Evolutionary conservation across 2,888 invertebrate genomes (phyloP).

Genomic region (Drosophila acutilabella): DNA sequence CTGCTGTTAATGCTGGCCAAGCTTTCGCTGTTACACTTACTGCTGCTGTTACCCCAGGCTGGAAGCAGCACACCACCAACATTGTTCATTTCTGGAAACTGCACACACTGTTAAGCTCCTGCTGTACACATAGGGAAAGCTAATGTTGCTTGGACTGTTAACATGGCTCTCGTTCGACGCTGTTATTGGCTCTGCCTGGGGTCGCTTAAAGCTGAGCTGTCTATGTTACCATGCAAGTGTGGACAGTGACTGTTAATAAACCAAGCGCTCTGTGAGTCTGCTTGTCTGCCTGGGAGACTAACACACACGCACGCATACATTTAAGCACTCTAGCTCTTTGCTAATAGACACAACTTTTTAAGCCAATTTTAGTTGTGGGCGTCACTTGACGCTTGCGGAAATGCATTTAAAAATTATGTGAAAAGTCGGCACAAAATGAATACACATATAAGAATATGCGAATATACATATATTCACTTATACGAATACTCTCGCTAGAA

Average conservation of each 20-base stretch:
- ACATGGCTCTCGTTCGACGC: neutral
- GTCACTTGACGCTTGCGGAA: conserved; percentile 49
- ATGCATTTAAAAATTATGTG: conserved; percentile 69
- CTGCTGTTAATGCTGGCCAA: neutral
- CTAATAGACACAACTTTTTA: conserved; percentile 39
- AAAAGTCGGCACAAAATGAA: conserved; percentile 58
- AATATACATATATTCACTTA: conserved; percentile 33
- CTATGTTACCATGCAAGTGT: too few relatives aligned
- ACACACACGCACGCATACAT: conserved; percentile 6
- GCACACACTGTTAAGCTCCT: neutral
- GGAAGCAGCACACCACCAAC: conserved; percentile 47
- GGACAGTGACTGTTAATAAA: conserved; percentile 3
- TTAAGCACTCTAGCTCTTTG: neutral
- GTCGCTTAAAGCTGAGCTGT: too few relatives aligned
- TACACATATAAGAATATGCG: conserved; percentile 12
- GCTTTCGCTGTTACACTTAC: neutral
- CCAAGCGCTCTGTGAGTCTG: neutral
- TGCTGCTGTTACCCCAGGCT: conserved; percentile 48
- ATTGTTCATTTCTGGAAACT: conserved; percentile 68
- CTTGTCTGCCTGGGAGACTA: neutral
- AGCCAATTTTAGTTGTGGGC: conserved; percentile 55
- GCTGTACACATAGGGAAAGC: neutral
- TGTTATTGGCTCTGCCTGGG: neutral
- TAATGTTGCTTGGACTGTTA: neutral
- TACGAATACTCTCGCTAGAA: conserved; percentile 21